A percentile compares a stretch with the other conserved stretches of the same genome.
Conservation (phyloP, 2,113 vertebrate genomes). For the Ochotona curzoniae region DNA sequence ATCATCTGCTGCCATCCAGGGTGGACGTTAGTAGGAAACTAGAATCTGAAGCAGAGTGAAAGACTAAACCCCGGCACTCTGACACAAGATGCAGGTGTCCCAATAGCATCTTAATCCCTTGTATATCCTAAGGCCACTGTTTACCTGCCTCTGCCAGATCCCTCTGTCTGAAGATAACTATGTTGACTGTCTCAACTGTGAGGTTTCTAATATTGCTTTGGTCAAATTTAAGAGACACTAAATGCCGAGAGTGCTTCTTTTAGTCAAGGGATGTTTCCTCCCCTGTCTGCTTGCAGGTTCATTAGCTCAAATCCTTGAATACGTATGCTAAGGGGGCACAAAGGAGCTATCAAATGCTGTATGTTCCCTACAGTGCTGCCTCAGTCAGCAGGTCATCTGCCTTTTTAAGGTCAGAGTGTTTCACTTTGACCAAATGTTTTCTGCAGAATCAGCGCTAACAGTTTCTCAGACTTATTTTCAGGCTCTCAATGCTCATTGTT, state of each 20-base stretch:
- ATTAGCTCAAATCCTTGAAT: background rate
- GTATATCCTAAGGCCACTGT: background rate
- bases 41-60: no score
- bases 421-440: slow-evolving; percentile 2
- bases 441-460: background rate
- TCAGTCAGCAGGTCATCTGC: background rate
- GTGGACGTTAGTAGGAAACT: no score
- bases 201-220: background rate
- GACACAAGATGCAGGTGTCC: no score
- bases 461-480: background rate
- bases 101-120: no score
- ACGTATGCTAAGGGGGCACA: background rate
- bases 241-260: background rate
- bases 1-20: no score
- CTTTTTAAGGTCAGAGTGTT: slow-evolving; percentile 21
- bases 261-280: background rate
- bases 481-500: background rate
- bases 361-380: background rate
- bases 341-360: background rate
- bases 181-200: background rate
- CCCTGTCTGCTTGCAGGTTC: background rate
- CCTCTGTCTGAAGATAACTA: background rate
- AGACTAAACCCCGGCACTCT: no score
- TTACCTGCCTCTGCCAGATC: background rate
- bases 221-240: background rate